Evolutionary conservation across 2,888 invertebrate genomes (phyloP).

Genomic region (Platypus cylindrus): DNA sequence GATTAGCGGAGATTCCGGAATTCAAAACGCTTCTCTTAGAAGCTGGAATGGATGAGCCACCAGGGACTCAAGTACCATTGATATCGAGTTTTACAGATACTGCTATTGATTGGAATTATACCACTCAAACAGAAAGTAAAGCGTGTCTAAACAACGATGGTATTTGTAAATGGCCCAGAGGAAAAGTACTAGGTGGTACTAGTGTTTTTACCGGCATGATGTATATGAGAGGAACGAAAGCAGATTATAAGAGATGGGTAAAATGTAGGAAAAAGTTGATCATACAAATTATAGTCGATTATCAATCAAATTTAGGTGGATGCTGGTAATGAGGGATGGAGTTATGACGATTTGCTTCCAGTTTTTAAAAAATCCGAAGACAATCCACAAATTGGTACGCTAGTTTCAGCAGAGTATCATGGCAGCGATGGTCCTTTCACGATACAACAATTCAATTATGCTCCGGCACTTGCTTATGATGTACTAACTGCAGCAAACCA

Average conservation of each 20-base stretch:
- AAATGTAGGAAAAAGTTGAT: background rate
- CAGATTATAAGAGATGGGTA: conserved; percentile 51
- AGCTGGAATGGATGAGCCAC: conserved; percentile 56
- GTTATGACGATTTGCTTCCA: conserved; percentile 47
- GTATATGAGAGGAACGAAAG: conserved; percentile 43
- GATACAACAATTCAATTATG: conserved; percentile 48
- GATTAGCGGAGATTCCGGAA: conserved; percentile 47
- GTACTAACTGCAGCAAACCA: conserved; percentile 47
- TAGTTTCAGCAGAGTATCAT: conserved; percentile 45
- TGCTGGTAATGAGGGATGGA: conserved; percentile 49
- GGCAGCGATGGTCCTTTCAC: conserved; percentile 46
- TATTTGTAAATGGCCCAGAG: conserved; percentile 52
- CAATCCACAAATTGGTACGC: conserved; percentile 46
- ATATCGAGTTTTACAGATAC: conserved; percentile 24
- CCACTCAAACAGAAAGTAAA: conserved; percentile 45
- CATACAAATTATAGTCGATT: background rate
- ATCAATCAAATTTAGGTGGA: conserved; percentile 21
- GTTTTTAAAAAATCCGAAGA: conserved; percentile 58
- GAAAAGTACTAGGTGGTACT: conserved; percentile 55
- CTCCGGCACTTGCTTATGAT: conserved; percentile 43
- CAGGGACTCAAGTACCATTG: conserved; percentile 44
- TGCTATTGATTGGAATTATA: conserved; percentile 48
- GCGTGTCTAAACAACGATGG: conserved; percentile 44
- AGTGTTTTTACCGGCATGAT: conserved; percentile 56
- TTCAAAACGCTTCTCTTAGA: conserved; percentile 55